A percentile compares a stretch with the other conserved stretches of the same genome.
Conservation (phyloP, 2,797 vertebrate species). For the Hapalemur alaotrensis region DNA sequence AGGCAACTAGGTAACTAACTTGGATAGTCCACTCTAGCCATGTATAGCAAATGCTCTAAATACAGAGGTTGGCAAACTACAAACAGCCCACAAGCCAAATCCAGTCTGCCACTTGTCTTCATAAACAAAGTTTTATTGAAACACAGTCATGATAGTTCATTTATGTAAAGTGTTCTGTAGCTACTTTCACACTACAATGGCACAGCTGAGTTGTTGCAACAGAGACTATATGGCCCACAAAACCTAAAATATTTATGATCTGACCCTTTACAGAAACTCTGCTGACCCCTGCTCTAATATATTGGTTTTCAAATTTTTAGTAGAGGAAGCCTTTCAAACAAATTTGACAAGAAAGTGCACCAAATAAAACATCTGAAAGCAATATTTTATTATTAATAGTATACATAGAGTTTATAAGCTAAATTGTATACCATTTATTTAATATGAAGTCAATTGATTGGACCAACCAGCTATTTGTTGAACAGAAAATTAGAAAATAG, state of each 20-base stretch:
- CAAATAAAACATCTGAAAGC: background rate
- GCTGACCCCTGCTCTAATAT: background rate
- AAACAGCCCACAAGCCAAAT: background rate
- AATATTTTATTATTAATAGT: background rate
- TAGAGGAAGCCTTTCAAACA: background rate
- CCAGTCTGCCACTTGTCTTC: background rate
- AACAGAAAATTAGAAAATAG: background rate
- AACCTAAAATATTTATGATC: background rate
- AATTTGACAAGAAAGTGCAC: background rate
- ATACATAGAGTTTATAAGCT: background rate
- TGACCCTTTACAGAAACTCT: background rate
- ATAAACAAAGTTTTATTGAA: slow-evolving; percentile 28
- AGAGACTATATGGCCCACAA: background rate
- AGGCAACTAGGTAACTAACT: background rate
- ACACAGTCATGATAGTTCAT: background rate
- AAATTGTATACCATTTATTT: background rate
- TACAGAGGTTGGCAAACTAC: background rate
- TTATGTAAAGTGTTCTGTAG: background rate
- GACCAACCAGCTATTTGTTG: background rate
- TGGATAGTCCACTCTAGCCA: background rate
- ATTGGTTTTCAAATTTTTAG: background rate
- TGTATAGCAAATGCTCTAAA: background rate
- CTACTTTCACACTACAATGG: background rate
- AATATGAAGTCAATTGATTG: background rate
- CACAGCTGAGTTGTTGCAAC: background rate